Percentiles rank a stretch among this genome's conserved stretches.
phyloP scores from a whole-genome alignment of 2,888 invertebrate species.

The Pterostichus madidus region DNA sequence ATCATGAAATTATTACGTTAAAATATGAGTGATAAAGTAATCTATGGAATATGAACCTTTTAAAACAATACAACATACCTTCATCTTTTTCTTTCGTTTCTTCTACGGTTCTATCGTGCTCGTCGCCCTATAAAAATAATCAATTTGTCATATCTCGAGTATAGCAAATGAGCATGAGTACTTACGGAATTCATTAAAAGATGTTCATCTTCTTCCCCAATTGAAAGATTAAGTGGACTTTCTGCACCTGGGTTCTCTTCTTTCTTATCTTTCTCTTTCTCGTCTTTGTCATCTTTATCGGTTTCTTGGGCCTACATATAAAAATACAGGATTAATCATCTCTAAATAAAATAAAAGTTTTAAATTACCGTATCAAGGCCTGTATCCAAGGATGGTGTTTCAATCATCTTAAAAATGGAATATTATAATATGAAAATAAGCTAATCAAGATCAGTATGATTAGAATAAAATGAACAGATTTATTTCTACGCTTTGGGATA shows the following conservation, averaged over 20 bases:
- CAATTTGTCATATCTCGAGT: slow-evolving; percentile 4
- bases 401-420: slow-evolving; percentile 40
- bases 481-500: too few species aligned
- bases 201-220: slow-evolving; percentile 89
- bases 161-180: slow-evolving; percentile 66
- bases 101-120: slow-evolving; percentile 13
- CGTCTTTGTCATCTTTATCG: slow-evolving; percentile 66
- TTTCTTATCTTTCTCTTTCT: slow-evolving; percentile 69
- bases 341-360: background rate
- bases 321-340: background rate
- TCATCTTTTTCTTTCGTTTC: slow-evolving; percentile 14
- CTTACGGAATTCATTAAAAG: slow-evolving; percentile 88
- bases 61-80: slow-evolving; percentile 48
- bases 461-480: too few species aligned
- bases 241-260: slow-evolving; percentile 74
- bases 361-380: slow-evolving; percentile 32
- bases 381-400: slow-evolving; percentile 50
- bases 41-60: slow-evolving; percentile 6
- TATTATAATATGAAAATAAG: too few species aligned
- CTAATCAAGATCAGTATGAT: too few species aligned
- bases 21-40: slow-evolving; percentile 23
- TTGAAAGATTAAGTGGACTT: slow-evolving; percentile 88
- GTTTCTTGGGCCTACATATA: slow-evolving; percentile 4
- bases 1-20: slow-evolving; percentile 3
- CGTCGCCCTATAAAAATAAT: slow-evolving; percentile 52